Conservation (phyloP, 2,888 invertebrate species). For the Monochamus alternatus region DNA sequence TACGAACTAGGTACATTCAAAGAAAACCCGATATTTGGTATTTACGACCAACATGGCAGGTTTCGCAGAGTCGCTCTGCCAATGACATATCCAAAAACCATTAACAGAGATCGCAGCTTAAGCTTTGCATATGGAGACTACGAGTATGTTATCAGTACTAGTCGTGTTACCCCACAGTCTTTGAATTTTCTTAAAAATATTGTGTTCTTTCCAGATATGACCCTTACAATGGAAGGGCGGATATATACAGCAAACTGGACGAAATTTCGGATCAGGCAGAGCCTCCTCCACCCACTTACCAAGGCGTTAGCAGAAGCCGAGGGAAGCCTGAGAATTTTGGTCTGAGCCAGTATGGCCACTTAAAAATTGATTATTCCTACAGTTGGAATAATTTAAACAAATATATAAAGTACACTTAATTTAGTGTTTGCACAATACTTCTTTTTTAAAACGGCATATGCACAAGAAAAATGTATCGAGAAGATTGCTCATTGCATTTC, state of each 20-base stretch:
- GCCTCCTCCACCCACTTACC: constrained; percentile 65
- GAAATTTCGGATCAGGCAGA: constrained; percentile 55
- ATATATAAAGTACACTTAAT: constrained; percentile 72
- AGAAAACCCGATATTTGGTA: constrained; percentile 56
- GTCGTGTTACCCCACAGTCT: too few relatives aligned
- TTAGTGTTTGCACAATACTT: neutral
- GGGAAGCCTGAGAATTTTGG: constrained; percentile 78
- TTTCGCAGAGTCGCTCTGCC: constrained; percentile 55
- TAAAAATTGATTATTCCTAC: constrained; percentile 87
- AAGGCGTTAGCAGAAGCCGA: constrained; percentile 69
- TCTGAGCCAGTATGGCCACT: constrained; percentile 83
- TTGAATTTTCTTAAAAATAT: too few relatives aligned
- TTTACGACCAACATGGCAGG: constrained; percentile 56
- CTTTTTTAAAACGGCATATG: neutral
- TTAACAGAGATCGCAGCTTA: constrained; percentile 59
- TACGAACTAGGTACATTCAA: constrained; percentile 53
- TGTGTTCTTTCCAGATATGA: constrained; percentile 60
- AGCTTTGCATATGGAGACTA: constrained; percentile 63
- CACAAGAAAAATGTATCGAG: too few relatives aligned
- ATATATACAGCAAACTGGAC: constrained; percentile 62
- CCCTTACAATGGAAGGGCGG: constrained; percentile 54
- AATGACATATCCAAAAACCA: constrained; percentile 45
- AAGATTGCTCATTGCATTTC: too few relatives aligned
- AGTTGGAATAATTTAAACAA: constrained; percentile 88
- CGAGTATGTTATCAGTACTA: constrained; percentile 54